phyloP scores from a whole-genome alignment of 2,888 invertebrate species.

The Meandrusa payeni region DNA sequence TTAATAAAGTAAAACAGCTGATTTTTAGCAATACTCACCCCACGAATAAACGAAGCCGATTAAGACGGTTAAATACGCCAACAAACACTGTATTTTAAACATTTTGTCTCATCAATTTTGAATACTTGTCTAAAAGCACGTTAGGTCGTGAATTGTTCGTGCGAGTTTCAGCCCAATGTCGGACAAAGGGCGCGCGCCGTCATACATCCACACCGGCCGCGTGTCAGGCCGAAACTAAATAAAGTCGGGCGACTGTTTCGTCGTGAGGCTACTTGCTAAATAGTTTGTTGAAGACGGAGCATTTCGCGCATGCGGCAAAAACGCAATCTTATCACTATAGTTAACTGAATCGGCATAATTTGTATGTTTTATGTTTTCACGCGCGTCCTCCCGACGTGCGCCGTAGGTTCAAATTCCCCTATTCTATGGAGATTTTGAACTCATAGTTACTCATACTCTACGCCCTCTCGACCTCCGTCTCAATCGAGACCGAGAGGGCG shows the following conservation, averaged over 20 bases:
- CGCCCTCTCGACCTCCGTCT: too few species aligned
- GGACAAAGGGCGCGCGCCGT: slow-evolving; percentile 48
- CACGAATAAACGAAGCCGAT: slow-evolving; percentile 56
- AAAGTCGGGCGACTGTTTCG: slow-evolving; percentile 24
- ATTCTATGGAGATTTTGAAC: too few species aligned
- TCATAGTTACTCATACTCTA: too few species aligned
- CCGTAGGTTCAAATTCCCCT: too few species aligned
- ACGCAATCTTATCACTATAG: slow-evolving; percentile 44
- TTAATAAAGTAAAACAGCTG: slow-evolving; percentile 61
- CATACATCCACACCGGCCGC: slow-evolving; percentile 54
- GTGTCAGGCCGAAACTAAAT: slow-evolving; percentile 62
- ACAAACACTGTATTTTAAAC: slow-evolving; percentile 57
- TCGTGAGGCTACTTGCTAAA: slow-evolving; percentile 38
- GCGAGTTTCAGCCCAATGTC: slow-evolving; percentile 63
- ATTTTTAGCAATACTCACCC: slow-evolving; percentile 66
- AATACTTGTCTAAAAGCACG: slow-evolving; percentile 56
- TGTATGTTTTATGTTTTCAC: too few species aligned
- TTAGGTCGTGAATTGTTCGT: slow-evolving; percentile 46
- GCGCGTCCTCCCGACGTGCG: too few species aligned
- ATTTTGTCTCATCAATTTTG: slow-evolving; percentile 69
- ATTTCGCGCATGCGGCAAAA: slow-evolving; percentile 49
- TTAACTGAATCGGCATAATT: slow-evolving; percentile 19
- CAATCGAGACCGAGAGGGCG: too few species aligned
- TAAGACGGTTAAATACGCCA: slow-evolving; percentile 50
- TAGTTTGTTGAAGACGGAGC: slow-evolving; percentile 54